phyloP scores from a whole-genome alignment of 2,888 invertebrate species.

The Nycteola revayana region DNA sequence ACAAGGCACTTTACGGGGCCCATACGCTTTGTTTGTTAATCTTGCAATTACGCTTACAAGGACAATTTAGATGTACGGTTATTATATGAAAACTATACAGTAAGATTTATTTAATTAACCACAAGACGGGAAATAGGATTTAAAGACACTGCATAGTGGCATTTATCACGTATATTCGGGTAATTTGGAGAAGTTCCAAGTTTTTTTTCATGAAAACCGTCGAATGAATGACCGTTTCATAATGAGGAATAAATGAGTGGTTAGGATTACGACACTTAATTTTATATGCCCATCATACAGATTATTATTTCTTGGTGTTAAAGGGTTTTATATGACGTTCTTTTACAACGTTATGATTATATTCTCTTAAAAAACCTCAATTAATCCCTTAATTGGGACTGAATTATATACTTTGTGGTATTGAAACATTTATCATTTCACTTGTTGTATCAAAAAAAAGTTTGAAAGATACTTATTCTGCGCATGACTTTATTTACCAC shows the following conservation, averaged over 20 bases:
- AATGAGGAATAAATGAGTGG: conserved; percentile 20
- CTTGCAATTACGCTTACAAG: too few species aligned
- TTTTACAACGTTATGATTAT: too few species aligned
- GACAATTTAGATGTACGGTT: conserved; percentile 25
- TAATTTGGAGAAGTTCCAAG: conserved; percentile 64
- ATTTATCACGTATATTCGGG: conserved; percentile 53
- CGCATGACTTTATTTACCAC: too few species aligned
- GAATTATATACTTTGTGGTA: too few species aligned
- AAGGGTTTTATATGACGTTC: too few species aligned
- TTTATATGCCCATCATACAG: background rate
- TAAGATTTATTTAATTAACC: conserved; percentile 53
- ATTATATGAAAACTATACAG: conserved; percentile 31
- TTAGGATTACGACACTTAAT: conserved; percentile 17
- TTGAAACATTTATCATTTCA: too few species aligned
- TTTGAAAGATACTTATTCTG: too few species aligned
- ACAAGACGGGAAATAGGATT: conserved; percentile 45
- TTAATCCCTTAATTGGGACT: too few species aligned
- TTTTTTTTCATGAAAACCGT: conserved; percentile 37
- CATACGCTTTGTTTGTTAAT: too few species aligned
- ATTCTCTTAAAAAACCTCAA: too few species aligned
- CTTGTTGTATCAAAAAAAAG: too few species aligned
- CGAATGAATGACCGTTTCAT: conserved; percentile 24
- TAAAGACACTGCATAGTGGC: conserved; percentile 44
- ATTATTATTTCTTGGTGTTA: too few species aligned
- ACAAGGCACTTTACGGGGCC: conserved; percentile 33